Percentiles rank a stretch among this genome's conserved stretches.
Evolutionary conservation across 2,888 invertebrate species (phyloP).

Genomic region (Campopleginae sp.): DNA sequence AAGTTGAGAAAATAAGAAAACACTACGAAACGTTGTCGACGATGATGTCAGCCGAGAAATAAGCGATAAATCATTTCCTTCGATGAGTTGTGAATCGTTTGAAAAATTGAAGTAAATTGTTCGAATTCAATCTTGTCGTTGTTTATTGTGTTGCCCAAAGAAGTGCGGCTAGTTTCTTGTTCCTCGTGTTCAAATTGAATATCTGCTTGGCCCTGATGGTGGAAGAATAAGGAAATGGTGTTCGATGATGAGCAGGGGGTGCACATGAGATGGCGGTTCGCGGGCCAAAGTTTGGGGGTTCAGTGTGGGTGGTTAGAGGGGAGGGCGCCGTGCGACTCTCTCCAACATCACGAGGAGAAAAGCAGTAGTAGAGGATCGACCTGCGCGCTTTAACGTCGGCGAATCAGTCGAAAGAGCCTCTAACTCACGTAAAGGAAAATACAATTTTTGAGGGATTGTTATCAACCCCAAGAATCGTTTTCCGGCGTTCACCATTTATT

Average conservation of each 20-base stretch:
- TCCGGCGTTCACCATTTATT: neutral
- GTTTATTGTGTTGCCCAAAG: neutral
- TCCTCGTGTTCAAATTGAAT: neutral
- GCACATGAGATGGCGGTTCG: slow-evolving; percentile 38
- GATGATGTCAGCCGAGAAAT: neutral
- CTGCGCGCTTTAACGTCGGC: slow-evolving; percentile 74
- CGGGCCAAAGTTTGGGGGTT: slow-evolving; percentile 3
- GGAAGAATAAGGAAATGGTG: slow-evolving; percentile 1
- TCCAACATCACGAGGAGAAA: slow-evolving; percentile 42
- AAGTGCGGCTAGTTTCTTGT: neutral
- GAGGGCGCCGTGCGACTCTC: slow-evolving; percentile 64
- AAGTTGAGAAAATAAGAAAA: neutral
- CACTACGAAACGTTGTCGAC: neutral
- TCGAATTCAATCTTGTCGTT: neutral
- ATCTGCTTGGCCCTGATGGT: neutral
- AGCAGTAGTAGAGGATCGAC: slow-evolving; percentile 63
- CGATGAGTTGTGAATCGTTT: neutral
- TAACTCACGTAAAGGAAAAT: slow-evolving; percentile 13
- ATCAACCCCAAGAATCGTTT: neutral
- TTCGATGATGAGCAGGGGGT: neutral
- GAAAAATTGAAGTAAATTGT: neutral
- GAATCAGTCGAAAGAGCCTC: slow-evolving; percentile 71
- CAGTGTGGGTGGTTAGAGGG: slow-evolving; percentile 14
- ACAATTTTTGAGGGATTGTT: slow-evolving; percentile 8
- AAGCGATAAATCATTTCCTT: neutral